phyloP scores from a whole-genome alignment of 1,140 invertebrate genomes.

The Polypedilum vanderplanki region DNA sequence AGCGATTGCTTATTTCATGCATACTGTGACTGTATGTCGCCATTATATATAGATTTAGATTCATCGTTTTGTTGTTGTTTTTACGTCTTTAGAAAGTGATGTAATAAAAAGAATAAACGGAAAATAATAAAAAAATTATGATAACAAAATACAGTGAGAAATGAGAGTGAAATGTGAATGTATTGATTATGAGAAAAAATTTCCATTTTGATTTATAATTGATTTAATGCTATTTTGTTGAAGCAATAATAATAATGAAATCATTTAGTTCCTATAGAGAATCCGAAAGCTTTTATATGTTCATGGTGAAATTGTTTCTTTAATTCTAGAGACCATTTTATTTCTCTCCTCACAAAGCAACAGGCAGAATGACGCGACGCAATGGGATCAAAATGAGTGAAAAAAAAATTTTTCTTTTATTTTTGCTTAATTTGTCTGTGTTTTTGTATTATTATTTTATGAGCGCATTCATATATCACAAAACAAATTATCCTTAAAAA shows the following conservation, averaged over 20 bases:
- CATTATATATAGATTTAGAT: not conserved
- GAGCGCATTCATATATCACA: no score
- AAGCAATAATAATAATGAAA: not conserved
- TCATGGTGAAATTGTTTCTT: not conserved
- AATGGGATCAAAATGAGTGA: not conserved
- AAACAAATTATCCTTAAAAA: no score
- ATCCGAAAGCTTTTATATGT: conserved; percentile 2
- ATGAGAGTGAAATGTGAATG: not conserved
- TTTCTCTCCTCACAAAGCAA: not conserved
- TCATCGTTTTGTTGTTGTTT: conserved; percentile 18
- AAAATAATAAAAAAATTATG: not conserved
- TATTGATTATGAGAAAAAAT: no score
- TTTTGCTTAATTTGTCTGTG: no score
- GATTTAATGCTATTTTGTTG: no score
- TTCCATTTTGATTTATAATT: no score
- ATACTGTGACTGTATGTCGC: not conserved
- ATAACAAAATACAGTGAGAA: not conserved
- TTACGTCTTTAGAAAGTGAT: not conserved
- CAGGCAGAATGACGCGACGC: not conserved
- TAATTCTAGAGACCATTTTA: not conserved
- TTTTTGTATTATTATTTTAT: no score
- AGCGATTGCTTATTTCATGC: not conserved
- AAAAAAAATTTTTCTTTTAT: no score
- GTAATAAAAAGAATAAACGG: not conserved
- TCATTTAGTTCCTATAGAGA: not conserved